Evolutionary conservation across 2,797 vertebrate genomes (phyloP).

Genomic region (Micrastur ruficollis): DNA sequence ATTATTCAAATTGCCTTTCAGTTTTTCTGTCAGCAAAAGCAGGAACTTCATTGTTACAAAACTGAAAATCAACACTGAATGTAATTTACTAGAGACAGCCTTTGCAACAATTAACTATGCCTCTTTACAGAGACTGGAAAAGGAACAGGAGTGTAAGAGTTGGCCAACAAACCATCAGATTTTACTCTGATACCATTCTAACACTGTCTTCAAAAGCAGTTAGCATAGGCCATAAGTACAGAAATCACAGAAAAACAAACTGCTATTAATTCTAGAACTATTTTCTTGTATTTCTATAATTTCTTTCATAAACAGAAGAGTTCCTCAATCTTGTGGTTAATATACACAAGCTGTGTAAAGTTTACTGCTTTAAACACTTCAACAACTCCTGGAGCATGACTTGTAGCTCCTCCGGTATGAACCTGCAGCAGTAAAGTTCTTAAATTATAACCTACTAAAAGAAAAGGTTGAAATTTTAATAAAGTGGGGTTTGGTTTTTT

Average conservation of each 20-base stretch:
- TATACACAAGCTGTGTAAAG: not conserved
- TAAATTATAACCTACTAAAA: not conserved
- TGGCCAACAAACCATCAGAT: not conserved
- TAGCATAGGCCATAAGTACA: not conserved
- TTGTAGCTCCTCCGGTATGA: not conserved
- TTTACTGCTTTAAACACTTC: not conserved
- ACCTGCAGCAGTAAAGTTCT: not conserved
- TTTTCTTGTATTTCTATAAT: not conserved
- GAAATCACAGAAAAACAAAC: not conserved
- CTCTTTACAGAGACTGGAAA: not conserved
- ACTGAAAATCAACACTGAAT: not conserved
- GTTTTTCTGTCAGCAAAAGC: too few species aligned
- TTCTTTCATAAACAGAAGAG: not conserved
- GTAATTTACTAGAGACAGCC: not conserved
- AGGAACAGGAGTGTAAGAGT: not conserved
- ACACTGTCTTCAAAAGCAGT: not conserved
- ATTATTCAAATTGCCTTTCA: not conserved
- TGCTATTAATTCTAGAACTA: not conserved
- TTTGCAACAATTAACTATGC: not conserved
- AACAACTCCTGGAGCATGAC: not conserved
- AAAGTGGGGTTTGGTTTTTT: not conserved
- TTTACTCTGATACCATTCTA: not conserved
- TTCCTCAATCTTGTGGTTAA: not conserved
- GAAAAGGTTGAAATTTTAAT: not conserved
- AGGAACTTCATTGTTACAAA: too few species aligned